These are phyloP conservation scores for Empidonax traillii DNA, from an alignment of 2,113 vertebrate species.

Conservation along the genomic window DNA sequence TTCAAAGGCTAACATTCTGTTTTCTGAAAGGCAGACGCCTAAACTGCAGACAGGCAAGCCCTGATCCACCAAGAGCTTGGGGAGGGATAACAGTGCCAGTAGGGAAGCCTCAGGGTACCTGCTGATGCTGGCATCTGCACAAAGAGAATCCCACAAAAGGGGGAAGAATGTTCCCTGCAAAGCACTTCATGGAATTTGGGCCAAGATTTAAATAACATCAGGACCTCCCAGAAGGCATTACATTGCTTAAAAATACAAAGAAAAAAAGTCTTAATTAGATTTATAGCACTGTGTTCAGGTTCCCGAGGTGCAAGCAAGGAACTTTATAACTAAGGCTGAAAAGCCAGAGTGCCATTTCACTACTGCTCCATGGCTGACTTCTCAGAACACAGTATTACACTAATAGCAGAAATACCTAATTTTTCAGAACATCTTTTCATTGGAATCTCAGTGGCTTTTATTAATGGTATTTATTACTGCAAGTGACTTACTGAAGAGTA, in stretches of 20 bases:
- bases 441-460: not conserved
- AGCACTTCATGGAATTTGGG: not conserved
- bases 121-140: not conserved
- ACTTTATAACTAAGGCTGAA: not conserved
- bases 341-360: not conserved
- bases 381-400: not conserved
- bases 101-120: rapidly evolving
- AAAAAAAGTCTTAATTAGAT: not conserved
- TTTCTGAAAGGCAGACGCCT: not conserved
- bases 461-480: not conserved
- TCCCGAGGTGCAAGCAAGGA: not conserved
- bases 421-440: not conserved
- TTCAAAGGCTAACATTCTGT: not conserved
- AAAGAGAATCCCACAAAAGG: not conserved
- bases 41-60: not conserved
- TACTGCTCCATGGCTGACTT: not conserved
- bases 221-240: not conserved
- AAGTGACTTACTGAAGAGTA: not conserved
- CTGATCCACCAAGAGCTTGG: not conserved
- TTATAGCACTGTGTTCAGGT: not conserved
- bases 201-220: not conserved
- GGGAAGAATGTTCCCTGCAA: not conserved
- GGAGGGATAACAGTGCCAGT: not conserved
- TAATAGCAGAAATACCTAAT: not conserved
- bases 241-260: not conserved